Conservation (phyloP, 2,888 invertebrate species). For the Apodemia zela region DNA sequence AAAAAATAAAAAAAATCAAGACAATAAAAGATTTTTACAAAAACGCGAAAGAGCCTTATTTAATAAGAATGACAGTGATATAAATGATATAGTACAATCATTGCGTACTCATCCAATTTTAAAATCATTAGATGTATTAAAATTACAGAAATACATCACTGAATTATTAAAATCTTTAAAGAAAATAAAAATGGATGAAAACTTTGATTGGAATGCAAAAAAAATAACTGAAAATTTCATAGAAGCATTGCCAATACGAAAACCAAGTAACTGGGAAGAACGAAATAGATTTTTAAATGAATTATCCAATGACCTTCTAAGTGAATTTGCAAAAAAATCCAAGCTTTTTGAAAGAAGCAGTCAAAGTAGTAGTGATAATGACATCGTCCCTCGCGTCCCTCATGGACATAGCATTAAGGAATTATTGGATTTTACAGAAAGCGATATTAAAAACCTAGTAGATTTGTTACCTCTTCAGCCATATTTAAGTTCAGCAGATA, state of each 20-base stretch:
- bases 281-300: constrained; percentile 8
- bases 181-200: constrained; percentile 15
- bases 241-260: constrained; percentile 24
- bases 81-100: neutral
- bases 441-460: neutral
- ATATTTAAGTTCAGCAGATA: no score
- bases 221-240: constrained; percentile 23
- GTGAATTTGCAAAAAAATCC: neutral
- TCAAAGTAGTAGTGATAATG: neutral
- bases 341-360: neutral
- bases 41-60: no score
- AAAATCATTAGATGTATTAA: constrained; percentile 16
- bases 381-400: no score
- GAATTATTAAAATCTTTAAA: constrained; percentile 21
- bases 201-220: constrained; percentile 24
- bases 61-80: neutral
- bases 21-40: no score
- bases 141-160: constrained; percentile 13
- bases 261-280: constrained; percentile 19
- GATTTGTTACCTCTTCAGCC: neutral
- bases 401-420: neutral
- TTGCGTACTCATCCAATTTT: neutral
- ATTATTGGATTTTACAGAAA: neutral
- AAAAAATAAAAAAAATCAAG: no score
- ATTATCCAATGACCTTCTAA: constrained; percentile 19